phyloP scores from a whole-genome alignment of 2,113 vertebrate species.

The Aythya baeri region DNA sequence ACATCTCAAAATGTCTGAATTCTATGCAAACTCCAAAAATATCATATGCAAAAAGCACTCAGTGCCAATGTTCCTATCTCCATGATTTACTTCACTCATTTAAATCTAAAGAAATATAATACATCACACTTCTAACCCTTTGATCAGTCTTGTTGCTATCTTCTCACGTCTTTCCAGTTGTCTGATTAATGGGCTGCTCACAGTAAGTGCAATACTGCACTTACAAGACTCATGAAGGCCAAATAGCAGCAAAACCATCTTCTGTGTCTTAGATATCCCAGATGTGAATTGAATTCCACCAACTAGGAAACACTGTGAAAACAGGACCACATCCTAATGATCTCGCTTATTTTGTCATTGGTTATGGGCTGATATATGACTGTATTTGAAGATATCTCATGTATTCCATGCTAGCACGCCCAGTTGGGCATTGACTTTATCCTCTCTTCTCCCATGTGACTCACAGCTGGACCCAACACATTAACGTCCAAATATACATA shows the following conservation, averaged over 20 bases:
- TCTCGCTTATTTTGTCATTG: neutral
- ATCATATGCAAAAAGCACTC: neutral
- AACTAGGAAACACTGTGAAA: neutral
- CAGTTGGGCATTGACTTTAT: neutral
- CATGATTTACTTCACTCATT: neutral
- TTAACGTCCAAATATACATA: neutral
- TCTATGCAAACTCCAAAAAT: neutral
- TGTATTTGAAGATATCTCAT: neutral
- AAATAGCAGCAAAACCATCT: neutral
- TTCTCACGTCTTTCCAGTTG: neutral
- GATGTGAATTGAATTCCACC: neutral
- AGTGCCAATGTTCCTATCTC: neutral
- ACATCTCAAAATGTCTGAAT: neutral
- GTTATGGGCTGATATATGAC: neutral
- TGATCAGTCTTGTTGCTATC: neutral
- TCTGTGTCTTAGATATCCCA: neutral
- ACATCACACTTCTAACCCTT: neutral
- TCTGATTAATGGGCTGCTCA: neutral
- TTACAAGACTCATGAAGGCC: too few species aligned
- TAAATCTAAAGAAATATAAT: neutral
- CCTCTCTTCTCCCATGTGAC: neutral
- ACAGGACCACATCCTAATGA: neutral
- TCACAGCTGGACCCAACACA: neutral
- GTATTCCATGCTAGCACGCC: neutral
- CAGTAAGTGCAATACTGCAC: neutral